These are phyloP conservation scores for Melanocharis versteri DNA, from an alignment of 2,113 vertebrate genomes.

Conservation along the genomic window DNA sequence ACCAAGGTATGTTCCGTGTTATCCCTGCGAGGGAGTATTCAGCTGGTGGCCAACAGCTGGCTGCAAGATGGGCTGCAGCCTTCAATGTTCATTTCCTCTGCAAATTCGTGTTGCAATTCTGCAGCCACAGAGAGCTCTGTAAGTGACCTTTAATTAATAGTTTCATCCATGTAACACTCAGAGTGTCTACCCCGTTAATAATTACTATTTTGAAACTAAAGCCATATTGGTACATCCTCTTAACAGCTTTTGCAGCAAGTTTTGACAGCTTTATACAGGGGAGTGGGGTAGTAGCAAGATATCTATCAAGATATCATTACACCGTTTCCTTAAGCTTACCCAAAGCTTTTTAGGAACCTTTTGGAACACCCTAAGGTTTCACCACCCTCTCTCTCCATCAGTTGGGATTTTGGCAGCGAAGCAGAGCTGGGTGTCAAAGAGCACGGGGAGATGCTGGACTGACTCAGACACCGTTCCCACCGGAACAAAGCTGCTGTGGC, in stretches of 20 bases:
- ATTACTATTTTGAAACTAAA: neutral
- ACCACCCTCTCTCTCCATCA: neutral
- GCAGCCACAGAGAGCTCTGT: neutral
- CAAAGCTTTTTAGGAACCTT: neutral
- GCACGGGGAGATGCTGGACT: neutral
- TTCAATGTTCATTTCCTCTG: neutral
- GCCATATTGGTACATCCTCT: neutral
- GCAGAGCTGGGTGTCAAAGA: neutral
- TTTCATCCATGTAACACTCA: neutral
- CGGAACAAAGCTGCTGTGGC: neutral
- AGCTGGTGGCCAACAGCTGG: slow-evolving; percentile 37
- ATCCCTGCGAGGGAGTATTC: neutral
- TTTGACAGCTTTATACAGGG: neutral
- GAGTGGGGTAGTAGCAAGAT: neutral
- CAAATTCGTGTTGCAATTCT: neutral
- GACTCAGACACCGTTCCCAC: neutral
- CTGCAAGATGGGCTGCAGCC: slow-evolving; percentile 45
- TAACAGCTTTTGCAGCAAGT: neutral
- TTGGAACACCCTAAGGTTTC: neutral
- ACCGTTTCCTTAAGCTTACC: neutral
- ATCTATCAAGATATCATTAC: neutral
- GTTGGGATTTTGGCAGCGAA: neutral
- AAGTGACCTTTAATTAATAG: neutral
- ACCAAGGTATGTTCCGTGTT: neutral
- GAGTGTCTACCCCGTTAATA: neutral